Percentiles rank a stretch among this genome's conserved stretches.
These are phyloP conservation scores for Pocota personata DNA, from an alignment of 2,888 invertebrate genomes.

Conservation along the genomic window DNA sequence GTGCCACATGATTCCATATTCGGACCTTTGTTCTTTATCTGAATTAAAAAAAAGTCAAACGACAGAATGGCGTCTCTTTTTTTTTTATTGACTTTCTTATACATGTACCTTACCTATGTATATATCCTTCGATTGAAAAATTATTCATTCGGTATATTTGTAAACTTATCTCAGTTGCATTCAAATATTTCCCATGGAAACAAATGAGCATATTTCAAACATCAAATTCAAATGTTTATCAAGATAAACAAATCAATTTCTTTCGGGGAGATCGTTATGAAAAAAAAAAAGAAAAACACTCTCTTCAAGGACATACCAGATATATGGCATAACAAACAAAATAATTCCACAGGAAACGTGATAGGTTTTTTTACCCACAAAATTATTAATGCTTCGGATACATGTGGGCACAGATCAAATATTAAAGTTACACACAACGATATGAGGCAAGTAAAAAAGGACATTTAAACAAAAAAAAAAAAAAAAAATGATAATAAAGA, in stretches of 20 bases:
- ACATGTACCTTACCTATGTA: too few relatives aligned
- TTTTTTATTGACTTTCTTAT: too few relatives aligned
- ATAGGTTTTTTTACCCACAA: constrained; percentile 14
- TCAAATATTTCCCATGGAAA: too few relatives aligned
- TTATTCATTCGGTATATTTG: too few relatives aligned
- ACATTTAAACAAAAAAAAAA: constrained; percentile 43
- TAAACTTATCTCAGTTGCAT: too few relatives aligned
- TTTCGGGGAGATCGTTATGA: neutral
- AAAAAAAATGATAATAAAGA: neutral
- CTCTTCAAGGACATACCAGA: neutral
- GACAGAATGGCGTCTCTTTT: too few relatives aligned
- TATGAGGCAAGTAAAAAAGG: constrained; percentile 9
- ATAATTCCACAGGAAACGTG: constrained; percentile 44
- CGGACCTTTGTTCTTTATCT: neutral
- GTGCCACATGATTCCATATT: neutral
- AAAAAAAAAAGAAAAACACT: constrained; percentile 11
- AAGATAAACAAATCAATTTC: constrained; percentile 52
- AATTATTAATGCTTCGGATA: constrained; percentile 24
- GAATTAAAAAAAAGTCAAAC: too few relatives aligned
- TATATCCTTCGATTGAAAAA: too few relatives aligned
- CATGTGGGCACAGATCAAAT: constrained; percentile 34
- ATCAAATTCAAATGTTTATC: constrained; percentile 50
- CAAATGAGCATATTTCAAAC: constrained; percentile 41
- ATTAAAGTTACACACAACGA: constrained; percentile 23
- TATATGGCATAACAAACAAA: constrained; percentile 44